Evolutionary conservation across 2,797 vertebrate genomes (phyloP).

Genomic region (Toxotes lorentzi): DNA sequence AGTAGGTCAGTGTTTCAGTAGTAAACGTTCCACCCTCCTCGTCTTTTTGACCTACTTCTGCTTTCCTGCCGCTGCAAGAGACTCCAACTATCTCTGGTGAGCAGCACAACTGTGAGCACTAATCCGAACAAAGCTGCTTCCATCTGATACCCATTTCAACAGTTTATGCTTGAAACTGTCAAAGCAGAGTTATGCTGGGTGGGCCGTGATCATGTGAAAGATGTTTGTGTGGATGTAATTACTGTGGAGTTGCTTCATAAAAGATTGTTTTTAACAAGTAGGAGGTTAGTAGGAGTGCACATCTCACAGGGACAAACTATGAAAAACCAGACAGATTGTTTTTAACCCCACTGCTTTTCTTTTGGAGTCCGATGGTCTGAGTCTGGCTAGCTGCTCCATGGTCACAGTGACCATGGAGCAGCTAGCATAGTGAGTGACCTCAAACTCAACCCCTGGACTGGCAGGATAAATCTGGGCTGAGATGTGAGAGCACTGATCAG

Average conservation of each 20-base stretch:
- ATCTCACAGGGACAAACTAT: not conserved
- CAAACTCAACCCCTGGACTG: not conserved
- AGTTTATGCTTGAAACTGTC: not conserved
- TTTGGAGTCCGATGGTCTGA: conserved; percentile 6
- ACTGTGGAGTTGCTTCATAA: conserved; percentile 4
- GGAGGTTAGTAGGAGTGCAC: not conserved
- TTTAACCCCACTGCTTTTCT: not conserved
- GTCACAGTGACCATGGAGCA: not conserved
- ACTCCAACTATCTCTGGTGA: conserved; percentile 30
- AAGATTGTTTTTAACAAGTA: conserved; percentile 18
- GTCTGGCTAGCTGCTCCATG: not conserved
- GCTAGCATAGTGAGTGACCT: not conserved
- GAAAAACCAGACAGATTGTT: not conserved
- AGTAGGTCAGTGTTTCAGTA: conserved; percentile 77
- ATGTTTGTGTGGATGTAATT: conserved; percentile 17
- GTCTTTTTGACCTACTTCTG: conserved; percentile 66
- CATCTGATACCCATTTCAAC: conserved; percentile 28
- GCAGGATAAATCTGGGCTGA: not conserved
- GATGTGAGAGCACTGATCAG: not conserved
- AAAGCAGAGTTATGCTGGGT: not conserved
- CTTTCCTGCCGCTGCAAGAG: conserved; percentile 3
- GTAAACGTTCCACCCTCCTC: conserved; percentile 6
- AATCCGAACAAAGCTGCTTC: conserved; percentile 42
- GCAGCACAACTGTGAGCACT: conserved; percentile 9
- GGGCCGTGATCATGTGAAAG: conserved; percentile 5